phyloP scores from a whole-genome alignment of 2,888 invertebrate species.

The Dendrolimus houi region DNA sequence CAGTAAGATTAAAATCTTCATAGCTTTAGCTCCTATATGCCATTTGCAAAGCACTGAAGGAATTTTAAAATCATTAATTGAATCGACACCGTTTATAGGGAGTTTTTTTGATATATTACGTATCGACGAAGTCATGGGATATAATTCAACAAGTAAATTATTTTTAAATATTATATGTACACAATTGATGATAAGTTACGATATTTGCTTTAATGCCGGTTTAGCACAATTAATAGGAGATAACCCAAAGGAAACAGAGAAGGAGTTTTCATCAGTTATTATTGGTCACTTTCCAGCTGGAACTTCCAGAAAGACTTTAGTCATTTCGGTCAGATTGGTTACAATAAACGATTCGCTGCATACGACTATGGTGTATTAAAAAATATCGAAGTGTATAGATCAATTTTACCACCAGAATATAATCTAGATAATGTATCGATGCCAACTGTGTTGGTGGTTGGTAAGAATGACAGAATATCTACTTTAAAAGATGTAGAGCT shows the following conservation, averaged over 20 bases:
- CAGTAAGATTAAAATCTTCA: conserved; percentile 64
- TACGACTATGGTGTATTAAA: conserved; percentile 21
- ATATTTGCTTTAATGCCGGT: conserved; percentile 8
- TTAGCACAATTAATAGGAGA: conserved; percentile 12
- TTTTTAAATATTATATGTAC: conserved; percentile 8
- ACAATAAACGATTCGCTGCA: conserved; percentile 14
- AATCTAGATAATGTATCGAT: conserved; percentile 13
- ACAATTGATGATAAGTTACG: conserved; percentile 6
- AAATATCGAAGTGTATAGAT: conserved; percentile 18
- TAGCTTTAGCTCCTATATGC: conserved; percentile 36
- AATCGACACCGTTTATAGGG: neutral
- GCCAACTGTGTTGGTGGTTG: conserved; percentile 18
- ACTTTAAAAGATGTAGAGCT: conserved; percentile 21
- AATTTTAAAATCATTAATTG: conserved; percentile 1
- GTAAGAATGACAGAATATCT: conserved; percentile 23
- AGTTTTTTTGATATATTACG: neutral
- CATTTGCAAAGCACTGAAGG: conserved; percentile 17
- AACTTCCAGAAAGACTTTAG: conserved; percentile 24
- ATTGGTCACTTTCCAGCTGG: conserved; percentile 22
- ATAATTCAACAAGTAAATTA: conserved; percentile 7
- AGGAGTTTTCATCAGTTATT: conserved; percentile 14
- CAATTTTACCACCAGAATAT: conserved; percentile 16
- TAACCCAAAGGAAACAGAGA: conserved; percentile 18
- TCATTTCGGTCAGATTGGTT: conserved; percentile 25
- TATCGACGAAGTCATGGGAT: conserved; percentile 6